Evolutionary conservation across 2,113 vertebrate genomes (phyloP).

Genomic region (Dipodomys merriami): DNA sequence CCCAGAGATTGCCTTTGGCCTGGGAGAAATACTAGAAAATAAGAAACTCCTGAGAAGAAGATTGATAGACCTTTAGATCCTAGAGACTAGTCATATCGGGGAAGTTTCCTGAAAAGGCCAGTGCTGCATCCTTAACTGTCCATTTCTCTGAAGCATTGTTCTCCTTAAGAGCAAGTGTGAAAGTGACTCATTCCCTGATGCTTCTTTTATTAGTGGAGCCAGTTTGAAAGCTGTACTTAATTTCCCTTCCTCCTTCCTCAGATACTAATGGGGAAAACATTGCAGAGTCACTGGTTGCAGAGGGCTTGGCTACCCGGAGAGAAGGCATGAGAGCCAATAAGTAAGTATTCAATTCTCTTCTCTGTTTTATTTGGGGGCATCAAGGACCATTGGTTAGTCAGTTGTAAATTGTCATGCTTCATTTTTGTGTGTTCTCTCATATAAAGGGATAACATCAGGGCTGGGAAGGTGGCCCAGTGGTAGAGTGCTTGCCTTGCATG

Average conservation of each 20-base stretch:
- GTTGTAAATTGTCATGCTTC: not conserved
- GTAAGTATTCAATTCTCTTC: slow-evolving; percentile 81
- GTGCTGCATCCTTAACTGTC: not conserved
- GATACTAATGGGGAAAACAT: slow-evolving; percentile 96
- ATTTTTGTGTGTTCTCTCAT: not conserved
- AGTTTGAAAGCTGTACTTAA: not conserved
- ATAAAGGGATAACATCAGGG: not conserved
- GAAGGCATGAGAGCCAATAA: slow-evolving; percentile 97
- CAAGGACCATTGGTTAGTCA: not conserved
- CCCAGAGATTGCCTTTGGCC: slow-evolving; percentile 49
- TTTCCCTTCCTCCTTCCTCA: slow-evolving; percentile 69
- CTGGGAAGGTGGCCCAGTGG: no score
- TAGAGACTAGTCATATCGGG: not conserved
- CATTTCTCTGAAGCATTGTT: not conserved
- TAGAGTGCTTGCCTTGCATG: no score
- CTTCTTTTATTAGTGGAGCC: not conserved
- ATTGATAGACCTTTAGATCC: not conserved
- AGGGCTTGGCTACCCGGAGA: slow-evolving; percentile 94
- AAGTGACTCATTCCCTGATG: not conserved
- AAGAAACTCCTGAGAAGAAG: slow-evolving; percentile 39
- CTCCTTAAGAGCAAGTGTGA: not conserved
- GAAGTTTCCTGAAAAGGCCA: slow-evolving; percentile 17
- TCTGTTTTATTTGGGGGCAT: not conserved
- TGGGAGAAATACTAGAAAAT: slow-evolving; percentile 39
- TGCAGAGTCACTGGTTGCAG: slow-evolving; percentile 93